Evolutionary conservation across 2,888 invertebrate species (phyloP), one percentile per base, ranked within the genome.

Genomic region (Tyria jacobaeae): DNA sequence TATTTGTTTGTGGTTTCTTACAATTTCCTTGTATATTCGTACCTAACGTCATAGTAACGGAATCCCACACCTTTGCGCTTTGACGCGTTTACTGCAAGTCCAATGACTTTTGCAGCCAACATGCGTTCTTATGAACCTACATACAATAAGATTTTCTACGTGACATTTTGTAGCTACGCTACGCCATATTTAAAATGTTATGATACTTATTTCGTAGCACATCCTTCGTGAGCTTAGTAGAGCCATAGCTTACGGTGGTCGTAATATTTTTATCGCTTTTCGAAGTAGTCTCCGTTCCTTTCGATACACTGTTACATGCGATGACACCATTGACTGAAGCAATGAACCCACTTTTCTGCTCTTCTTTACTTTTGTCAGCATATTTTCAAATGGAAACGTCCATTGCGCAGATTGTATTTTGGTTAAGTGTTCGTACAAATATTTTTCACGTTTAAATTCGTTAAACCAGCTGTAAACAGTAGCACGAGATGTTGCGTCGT

Each of bases 11-110:
- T 35, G n/a, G 14, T 35, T 24, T 21, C 31, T 14, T 35, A 35
- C 47, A 41, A 21, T 59, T 59, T 59, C 59, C 59, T 59, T 31
- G 53, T 53, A 53, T 59, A 25, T 21, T 31, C 12, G 9, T 27
- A 41, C 51, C 7, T 25, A 47, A 47, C 35, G 25, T 44, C 25
- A 14, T 35, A 14, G 24, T 52, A 25, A 52, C 34, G 51, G 51
- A 35, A 44, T 50, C 15, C n/a, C 51, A 41, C 44, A 44, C 55
- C 31, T 31, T n/a, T 25, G 27, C 17, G 27, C 34, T 39, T 41
- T 35, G 35, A 31, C 47, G 17, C 53, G 31, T 27, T 27, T 27
- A 21, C 35, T 39, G 15, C 1, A 10, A 15, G 59, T 47, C 24
- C 53, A 59, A 17, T 48, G 47, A 59, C 21, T 25, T 34, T 44